Evolutionary conservation across 2,113 vertebrate genomes (phyloP), one percentile per base, ranked within the genome.

Genomic region (Marmota monax): DNA sequence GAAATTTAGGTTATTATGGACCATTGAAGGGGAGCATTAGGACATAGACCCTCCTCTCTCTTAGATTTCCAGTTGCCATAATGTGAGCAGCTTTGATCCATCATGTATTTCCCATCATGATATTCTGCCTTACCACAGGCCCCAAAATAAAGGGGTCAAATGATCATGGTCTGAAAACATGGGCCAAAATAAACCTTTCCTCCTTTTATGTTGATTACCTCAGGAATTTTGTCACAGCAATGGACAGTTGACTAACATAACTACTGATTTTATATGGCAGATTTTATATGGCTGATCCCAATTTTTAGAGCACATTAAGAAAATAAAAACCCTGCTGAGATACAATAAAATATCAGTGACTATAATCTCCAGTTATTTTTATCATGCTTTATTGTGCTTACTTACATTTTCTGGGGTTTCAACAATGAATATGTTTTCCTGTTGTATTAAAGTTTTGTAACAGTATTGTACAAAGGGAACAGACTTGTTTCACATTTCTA

Each of bases 341-440:
- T 70, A 69, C 3, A 89, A 56, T 67, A 88, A 45, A 94, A 61
- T 22, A 65, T 63, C 29, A 63, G 39, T 77, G 37, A 39, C 48
- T 87, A 18, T 72, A 87, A 42, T 69, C 79, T 92, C 63, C 63
- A 39, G 4, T 39, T 39, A 39, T 39, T 39, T 39, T 39, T 39
- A 39, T 39, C 4, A 4, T 39, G 37, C 37, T 93, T 86, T 69
- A 80, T 61, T 78, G 84, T 37, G 17, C 22, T 82, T 58, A 13
- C 42, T 95, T 86, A 63, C 29, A 63, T 90, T 76, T 95, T 90
- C 27, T 90, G 25, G 69, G 37, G 77, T 96, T 94, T 96, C 78
- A 72, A 32, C 5, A 29, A 32, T 86, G 37, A 92, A 42, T 84
- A 56, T 58, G 9, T 51, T 92, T 90, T 82, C 72, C 82, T 79